Evolutionary conservation across 2,888 invertebrate genomes (phyloP).

Genomic region (Tethea ocularis): DNA sequence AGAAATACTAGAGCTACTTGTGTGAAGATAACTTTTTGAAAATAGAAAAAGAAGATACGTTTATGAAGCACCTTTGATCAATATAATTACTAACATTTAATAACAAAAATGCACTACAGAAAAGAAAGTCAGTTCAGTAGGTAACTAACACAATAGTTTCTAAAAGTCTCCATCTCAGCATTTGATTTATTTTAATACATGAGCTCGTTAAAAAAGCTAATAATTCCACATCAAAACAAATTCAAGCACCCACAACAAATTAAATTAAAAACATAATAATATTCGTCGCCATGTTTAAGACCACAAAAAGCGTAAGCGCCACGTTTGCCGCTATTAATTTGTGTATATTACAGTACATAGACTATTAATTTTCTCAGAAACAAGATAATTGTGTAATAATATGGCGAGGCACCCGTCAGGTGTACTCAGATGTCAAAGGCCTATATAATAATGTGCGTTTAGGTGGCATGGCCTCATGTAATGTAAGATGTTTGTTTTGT

Average conservation of each 20-base stretch:
- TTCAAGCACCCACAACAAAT: neutral
- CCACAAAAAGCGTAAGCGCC: neutral
- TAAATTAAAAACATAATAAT: neutral
- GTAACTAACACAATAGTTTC: too few species aligned
- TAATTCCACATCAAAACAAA: neutral
- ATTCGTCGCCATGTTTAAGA: neutral
- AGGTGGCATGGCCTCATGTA: slow-evolving; percentile 18
- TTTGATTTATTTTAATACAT: too few species aligned
- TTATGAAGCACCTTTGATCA: too few species aligned
- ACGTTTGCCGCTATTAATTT: neutral
- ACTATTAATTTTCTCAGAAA: neutral
- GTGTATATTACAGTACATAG: neutral
- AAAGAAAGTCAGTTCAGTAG: too few species aligned
- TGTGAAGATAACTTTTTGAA: too few species aligned
- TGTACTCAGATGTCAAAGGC: slow-evolving; percentile 41
- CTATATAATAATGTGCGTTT: slow-evolving; percentile 34
- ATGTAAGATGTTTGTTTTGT: neutral
- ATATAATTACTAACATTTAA: too few species aligned
- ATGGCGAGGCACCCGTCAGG: slow-evolving; percentile 11
- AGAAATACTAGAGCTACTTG: too few species aligned
- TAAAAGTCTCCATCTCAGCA: too few species aligned
- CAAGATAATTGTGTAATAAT: slow-evolving; percentile 13
- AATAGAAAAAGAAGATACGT: too few species aligned
- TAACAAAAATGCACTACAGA: too few species aligned
- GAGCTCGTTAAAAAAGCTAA: neutral